Evolutionary conservation across 2,888 invertebrate genomes (phyloP).

Genomic region (Psylliodes chrysocephalus): DNA sequence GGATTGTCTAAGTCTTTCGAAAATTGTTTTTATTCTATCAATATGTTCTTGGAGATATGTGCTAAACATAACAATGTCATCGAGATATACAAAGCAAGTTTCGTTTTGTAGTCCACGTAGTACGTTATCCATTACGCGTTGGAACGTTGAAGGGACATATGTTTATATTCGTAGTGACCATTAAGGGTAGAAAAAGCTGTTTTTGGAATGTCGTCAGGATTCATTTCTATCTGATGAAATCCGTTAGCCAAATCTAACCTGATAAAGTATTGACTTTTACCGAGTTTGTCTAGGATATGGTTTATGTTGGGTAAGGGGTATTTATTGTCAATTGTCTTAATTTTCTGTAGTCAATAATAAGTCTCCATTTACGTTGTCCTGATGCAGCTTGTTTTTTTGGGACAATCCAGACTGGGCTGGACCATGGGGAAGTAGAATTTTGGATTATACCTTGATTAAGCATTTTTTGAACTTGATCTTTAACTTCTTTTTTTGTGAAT

Average conservation of each 20-base stretch:
- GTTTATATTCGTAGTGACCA: conserved; percentile 47
- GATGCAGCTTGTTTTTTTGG: conserved; percentile 35
- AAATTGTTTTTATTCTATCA: conserved; percentile 40
- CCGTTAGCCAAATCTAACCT: conserved; percentile 48
- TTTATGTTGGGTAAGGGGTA: conserved; percentile 54
- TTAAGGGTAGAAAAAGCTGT: conserved; percentile 49
- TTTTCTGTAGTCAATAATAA: conserved; percentile 37
- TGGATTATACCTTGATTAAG: conserved; percentile 40
- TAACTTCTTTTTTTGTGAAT: conserved; percentile 46
- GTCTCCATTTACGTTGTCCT: conserved; percentile 40
- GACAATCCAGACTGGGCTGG: conserved; percentile 45
- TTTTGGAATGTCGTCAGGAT: conserved; percentile 45
- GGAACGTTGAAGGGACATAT: conserved; percentile 52
- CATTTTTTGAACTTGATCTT: conserved; percentile 37
- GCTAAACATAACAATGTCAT: conserved; percentile 53
- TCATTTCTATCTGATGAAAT: conserved; percentile 49
- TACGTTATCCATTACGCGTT: conserved; percentile 50
- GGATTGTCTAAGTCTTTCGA: conserved; percentile 42
- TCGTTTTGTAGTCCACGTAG: conserved; percentile 44
- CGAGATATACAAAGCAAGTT: conserved; percentile 50
- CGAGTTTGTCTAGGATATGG: conserved; percentile 54
- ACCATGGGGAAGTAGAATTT: conserved; percentile 37
- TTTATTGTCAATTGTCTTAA: conserved; percentile 45
- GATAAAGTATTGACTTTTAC: conserved; percentile 49
- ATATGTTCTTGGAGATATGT: conserved; percentile 51